Evolutionary conservation across 2,797 vertebrate genomes (phyloP).

Genomic region (Tokudaia tokunoshimensis): DNA sequence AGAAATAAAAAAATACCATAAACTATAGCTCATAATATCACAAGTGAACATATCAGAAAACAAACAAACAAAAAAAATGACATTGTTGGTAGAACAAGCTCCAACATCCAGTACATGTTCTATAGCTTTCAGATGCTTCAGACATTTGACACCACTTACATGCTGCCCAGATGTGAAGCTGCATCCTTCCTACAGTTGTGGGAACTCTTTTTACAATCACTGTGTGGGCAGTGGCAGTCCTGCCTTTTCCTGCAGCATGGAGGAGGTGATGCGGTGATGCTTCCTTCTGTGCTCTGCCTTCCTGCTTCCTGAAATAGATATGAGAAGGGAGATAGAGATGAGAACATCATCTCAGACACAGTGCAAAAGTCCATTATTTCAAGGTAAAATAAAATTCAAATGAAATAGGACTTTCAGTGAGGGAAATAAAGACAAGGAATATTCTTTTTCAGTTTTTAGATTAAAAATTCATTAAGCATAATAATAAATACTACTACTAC

Average conservation of each 20-base stretch:
- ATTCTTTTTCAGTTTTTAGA: conserved; percentile 30
- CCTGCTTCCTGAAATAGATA: background rate
- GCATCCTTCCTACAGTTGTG: background rate
- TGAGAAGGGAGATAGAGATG: background rate
- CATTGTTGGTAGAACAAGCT: background rate
- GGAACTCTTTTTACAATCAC: background rate
- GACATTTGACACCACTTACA: background rate
- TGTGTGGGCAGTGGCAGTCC: background rate
- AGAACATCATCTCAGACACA: background rate
- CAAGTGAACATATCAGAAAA: background rate
- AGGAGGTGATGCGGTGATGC: fast-evolving
- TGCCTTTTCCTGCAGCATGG: background rate
- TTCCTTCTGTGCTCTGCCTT: background rate
- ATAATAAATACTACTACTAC: too few relatives aligned
- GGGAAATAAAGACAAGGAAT: background rate
- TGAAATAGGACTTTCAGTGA: background rate
- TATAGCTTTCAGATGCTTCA: background rate
- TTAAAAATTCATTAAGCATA: background rate
- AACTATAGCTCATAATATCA: background rate
- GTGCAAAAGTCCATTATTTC: background rate
- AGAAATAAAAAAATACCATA: background rate
- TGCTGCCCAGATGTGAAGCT: background rate
- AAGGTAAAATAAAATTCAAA: conserved; percentile 60
- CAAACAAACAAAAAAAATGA: background rate
- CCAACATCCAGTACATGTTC: background rate